Percentiles rank a stretch among this genome's conserved stretches.
Evolutionary conservation across 1,140 invertebrate species (phyloP).

Genomic region (Phocides pigmalion): DNA sequence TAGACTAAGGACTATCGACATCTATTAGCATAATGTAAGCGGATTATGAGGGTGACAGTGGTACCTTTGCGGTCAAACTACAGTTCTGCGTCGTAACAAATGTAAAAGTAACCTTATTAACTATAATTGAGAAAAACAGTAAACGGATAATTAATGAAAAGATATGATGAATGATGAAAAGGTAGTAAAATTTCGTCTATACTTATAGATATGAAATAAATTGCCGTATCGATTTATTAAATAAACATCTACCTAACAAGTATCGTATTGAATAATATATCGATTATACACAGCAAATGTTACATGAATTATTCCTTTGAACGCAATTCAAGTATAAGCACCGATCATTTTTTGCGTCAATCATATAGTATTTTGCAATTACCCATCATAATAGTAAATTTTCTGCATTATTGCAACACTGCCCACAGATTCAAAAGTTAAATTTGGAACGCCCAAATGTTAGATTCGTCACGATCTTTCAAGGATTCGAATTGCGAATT

Average conservation of each 20-base stretch:
- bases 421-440: conserved; percentile 52
- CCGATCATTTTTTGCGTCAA: conserved; percentile 55
- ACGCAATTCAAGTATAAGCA: conserved; percentile 54
- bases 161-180: too few relatives aligned
- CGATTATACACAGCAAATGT: conserved; percentile 55
- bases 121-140: too few relatives aligned
- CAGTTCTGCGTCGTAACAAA: too few relatives aligned
- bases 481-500: conserved; percentile 55
- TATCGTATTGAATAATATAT: conserved; percentile 18
- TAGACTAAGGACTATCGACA: too few relatives aligned
- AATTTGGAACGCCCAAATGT: conserved; percentile 67
- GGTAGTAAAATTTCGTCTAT: too few relatives aligned
- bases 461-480: conserved; percentile 62
- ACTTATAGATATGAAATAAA: conserved; percentile 27
- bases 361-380: conserved; percentile 66
- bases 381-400: conserved; percentile 53
- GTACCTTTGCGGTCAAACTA: too few relatives aligned
- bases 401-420: conserved; percentile 69
- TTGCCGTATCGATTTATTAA: conserved; percentile 36
- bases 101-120: too few relatives aligned
- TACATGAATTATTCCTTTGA: conserved; percentile 51
- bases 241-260: conserved; percentile 25
- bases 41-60: too few relatives aligned
- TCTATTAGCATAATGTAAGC: too few relatives aligned
- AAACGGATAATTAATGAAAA: too few relatives aligned